phyloP scores from a whole-genome alignment of 2,888 invertebrate genomes.

The Mylabris sibirica region DNA sequence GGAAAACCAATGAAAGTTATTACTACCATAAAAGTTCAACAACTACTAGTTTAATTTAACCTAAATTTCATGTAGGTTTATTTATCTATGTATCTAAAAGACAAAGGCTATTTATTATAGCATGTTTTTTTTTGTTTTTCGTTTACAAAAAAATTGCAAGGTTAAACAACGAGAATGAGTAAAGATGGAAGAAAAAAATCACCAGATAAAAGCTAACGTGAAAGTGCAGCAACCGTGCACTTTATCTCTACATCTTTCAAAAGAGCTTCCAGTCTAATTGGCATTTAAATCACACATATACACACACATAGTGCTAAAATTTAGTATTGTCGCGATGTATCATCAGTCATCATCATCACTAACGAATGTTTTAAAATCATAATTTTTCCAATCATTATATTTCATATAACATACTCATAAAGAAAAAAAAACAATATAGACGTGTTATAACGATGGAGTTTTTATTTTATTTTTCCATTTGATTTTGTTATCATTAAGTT shows the following conservation, averaged over 20 bases:
- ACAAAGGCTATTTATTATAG: background rate
- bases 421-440: no score
- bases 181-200: conserved; percentile 14
- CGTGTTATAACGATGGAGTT: no score
- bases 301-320: conserved; percentile 28
- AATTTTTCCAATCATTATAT: conserved; percentile 17
- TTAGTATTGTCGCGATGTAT: conserved; percentile 10
- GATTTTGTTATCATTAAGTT: conserved; percentile 25
- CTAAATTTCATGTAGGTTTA: background rate
- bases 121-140: background rate
- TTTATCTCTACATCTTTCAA: conserved; percentile 27
- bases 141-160: background rate
- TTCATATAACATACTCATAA: conserved; percentile 21
- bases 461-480: background rate
- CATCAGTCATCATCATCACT: no score
- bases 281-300: conserved; percentile 26
- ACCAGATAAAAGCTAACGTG: conserved; percentile 19
- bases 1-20: background rate
- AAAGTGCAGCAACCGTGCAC: conserved; percentile 27
- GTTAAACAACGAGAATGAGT: background rate
- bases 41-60: background rate
- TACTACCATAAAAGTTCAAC: background rate
- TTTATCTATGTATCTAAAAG: background rate
- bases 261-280: conserved; percentile 27
- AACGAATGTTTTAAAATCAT: conserved; percentile 15